phyloP scores from a whole-genome alignment of 2,888 invertebrate genomes.

The Drosophila parthenogenetica region DNA sequence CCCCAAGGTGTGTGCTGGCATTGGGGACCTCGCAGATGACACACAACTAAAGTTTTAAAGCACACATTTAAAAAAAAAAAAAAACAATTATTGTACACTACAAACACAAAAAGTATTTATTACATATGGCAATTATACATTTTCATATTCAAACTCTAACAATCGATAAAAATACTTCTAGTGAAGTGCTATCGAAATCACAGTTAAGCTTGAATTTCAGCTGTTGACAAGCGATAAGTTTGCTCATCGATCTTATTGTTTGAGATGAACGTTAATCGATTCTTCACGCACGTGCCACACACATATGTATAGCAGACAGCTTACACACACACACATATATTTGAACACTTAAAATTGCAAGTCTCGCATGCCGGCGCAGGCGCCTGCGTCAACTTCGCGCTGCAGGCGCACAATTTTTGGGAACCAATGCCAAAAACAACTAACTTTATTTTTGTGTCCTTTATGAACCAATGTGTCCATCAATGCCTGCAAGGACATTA shows the following conservation, averaged over 20 bases:
- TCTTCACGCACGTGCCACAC: slow-evolving; percentile 45
- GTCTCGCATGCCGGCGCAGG: slow-evolving; percentile 36
- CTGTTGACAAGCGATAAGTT: not conserved
- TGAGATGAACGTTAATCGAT: slow-evolving; percentile 39
- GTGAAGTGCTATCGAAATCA: too few species aligned
- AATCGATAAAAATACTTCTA: too few species aligned
- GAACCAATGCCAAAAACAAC: slow-evolving; percentile 45
- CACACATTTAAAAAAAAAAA: not conserved
- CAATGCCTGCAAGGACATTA: slow-evolving; percentile 46
- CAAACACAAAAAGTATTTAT: too few species aligned
- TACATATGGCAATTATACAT: too few species aligned
- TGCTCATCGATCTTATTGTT: slow-evolving; percentile 28
- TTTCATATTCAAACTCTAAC: too few species aligned
- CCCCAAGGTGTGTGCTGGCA: slow-evolving; percentile 1
- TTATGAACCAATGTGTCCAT: slow-evolving; percentile 27
- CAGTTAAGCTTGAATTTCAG: too few species aligned
- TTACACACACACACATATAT: not conserved
- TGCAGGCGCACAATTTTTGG: slow-evolving; percentile 12
- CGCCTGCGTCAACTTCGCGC: slow-evolving; percentile 32
- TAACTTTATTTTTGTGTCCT: slow-evolving; percentile 33
- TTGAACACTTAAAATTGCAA: slow-evolving; percentile 33
- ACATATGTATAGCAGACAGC: not conserved
- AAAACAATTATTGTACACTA: too few species aligned
- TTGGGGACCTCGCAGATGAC: not conserved
- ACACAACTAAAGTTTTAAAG: not conserved